phyloP scores from a whole-genome alignment of 2,113 vertebrate genomes.

The Rallus limicola region DNA sequence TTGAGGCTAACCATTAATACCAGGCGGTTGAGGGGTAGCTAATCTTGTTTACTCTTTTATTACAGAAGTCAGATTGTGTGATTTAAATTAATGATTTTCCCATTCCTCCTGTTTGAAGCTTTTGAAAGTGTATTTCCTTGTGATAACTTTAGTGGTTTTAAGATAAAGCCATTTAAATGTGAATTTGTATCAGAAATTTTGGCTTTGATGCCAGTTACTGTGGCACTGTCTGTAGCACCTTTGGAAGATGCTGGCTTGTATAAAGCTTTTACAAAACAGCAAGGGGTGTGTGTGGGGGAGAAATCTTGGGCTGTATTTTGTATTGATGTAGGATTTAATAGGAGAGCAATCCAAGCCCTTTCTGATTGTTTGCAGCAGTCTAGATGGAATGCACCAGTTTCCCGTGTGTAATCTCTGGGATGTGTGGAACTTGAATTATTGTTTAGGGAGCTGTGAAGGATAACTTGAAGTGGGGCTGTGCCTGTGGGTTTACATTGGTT shows the following conservation, averaged over 20 bases:
- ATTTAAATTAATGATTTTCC: background rate
- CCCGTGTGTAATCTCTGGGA: background rate
- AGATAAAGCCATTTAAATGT: background rate
- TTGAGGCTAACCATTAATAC: background rate
- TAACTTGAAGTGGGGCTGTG: background rate
- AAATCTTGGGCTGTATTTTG: background rate
- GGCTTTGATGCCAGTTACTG: background rate
- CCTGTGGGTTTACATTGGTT: background rate
- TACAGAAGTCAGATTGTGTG: background rate
- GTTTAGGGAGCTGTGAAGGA: background rate
- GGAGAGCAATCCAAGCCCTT: background rate
- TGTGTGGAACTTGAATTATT: rapidly evolving
- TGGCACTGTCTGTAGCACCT: background rate
- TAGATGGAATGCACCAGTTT: background rate
- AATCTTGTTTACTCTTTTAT: background rate
- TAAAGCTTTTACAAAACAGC: background rate
- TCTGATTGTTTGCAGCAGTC: background rate
- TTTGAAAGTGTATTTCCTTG: background rate
- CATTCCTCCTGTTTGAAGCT: background rate
- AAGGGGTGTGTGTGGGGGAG: background rate
- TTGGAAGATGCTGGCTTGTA: background rate
- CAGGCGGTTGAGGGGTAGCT: background rate
- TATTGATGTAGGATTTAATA: background rate
- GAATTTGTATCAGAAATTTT: background rate
- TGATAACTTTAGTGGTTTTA: background rate